Conservation (phyloP, 2,888 invertebrate genomes). For the Rhaphigaster nebulosa region DNA sequence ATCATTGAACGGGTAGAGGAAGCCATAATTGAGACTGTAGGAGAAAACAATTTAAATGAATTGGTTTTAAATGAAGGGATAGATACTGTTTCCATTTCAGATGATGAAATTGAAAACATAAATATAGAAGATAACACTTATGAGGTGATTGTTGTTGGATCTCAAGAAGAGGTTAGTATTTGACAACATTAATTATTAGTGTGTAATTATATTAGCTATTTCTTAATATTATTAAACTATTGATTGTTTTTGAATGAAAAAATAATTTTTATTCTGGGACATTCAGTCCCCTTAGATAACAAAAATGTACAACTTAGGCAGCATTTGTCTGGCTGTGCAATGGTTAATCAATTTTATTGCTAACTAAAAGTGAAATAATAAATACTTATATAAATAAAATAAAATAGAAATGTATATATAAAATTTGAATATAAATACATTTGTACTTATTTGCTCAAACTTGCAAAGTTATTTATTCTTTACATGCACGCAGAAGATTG, state of each 20-base stretch:
- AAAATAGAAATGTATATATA: too few relatives aligned
- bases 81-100: constrained; percentile 16
- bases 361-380: too few relatives aligned
- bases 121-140: neutral
- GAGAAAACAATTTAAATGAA: constrained; percentile 31
- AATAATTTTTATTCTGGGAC: too few relatives aligned
- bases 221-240: neutral
- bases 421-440: too few relatives aligned
- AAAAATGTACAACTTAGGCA: too few relatives aligned
- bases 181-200: neutral
- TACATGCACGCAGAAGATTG: too few relatives aligned
- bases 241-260: neutral
- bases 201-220: neutral
- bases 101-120: constrained; percentile 21
- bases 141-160: constrained; percentile 35
- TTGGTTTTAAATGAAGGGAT: neutral
- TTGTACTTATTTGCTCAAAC: too few relatives aligned
- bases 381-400: too few relatives aligned
- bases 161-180: constrained; percentile 22
- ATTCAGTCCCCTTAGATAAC: too few relatives aligned
- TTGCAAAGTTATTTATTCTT: too few relatives aligned
- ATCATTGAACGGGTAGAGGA: constrained; percentile 61
- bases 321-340: too few relatives aligned
- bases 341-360: too few relatives aligned
- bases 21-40: constrained; percentile 61